Percentiles rank a stretch among this genome's conserved stretches.
Conservation (phyloP, 2,888 invertebrate genomes). For the Tinea trinotella region DNA sequence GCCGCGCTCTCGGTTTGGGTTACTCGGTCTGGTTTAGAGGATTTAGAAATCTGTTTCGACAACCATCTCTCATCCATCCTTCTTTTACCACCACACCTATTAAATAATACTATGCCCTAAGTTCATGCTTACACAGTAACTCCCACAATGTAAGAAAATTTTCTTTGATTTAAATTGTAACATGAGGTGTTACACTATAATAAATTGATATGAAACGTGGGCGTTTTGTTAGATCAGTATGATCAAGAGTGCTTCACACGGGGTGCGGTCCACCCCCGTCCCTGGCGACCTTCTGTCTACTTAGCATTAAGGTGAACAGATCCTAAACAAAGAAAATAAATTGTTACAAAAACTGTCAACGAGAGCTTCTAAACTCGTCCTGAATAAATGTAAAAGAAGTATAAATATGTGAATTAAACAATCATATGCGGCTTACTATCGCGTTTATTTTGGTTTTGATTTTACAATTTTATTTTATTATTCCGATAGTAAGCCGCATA, state of each 20-base stretch:
- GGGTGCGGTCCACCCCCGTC: conserved; percentile 1
- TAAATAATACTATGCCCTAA: too few species aligned
- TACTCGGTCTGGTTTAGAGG: too few species aligned
- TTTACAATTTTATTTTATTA: too few species aligned
- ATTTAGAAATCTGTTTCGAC: too few species aligned
- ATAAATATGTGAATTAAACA: too few species aligned
- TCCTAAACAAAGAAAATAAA: conserved; percentile 9
- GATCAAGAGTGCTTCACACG: not conserved
- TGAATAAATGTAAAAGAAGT: not conserved
- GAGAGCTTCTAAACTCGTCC: not conserved
- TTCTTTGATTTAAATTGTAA: not conserved
- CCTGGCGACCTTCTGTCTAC: not conserved
- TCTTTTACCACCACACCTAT: too few species aligned
- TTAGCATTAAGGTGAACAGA: conserved; percentile 4
- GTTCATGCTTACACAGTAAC: too few species aligned
- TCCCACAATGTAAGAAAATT: not conserved
- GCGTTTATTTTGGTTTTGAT: too few species aligned
- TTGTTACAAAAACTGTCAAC: not conserved
- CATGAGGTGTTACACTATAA: not conserved
- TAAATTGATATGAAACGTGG: not conserved
- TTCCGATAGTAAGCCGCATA: too few species aligned
- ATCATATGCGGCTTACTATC: too few species aligned
- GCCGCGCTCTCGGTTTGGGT: too few species aligned
- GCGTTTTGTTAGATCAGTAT: not conserved
- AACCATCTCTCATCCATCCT: too few species aligned